A percentile compares a stretch with the other conserved stretches of the same genome.
phyloP scores from a whole-genome alignment of 2,113 vertebrate genomes.

The Ictidomys tridecemlineatus region DNA sequence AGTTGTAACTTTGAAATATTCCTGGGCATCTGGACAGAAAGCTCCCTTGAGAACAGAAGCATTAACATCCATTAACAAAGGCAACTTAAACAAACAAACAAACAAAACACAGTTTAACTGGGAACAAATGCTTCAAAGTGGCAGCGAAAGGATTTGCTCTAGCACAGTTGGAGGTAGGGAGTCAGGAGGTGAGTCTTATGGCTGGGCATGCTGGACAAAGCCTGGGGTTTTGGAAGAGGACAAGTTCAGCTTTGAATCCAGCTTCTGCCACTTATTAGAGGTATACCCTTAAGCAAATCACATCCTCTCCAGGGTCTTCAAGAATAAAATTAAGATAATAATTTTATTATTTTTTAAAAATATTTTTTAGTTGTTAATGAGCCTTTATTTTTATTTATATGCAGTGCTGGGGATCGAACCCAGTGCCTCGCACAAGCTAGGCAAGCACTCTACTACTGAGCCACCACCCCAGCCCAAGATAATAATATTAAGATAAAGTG shows the following conservation, averaged over 20 bases:
- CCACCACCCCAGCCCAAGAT: no score
- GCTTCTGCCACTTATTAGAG: background rate
- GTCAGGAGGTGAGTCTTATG: background rate
- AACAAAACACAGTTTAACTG: background rate
- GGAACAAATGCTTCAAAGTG: background rate
- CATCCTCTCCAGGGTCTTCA: background rate
- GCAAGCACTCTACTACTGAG: no score
- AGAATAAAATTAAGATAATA: background rate
- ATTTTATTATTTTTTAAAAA: no score
- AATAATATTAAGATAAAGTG: background rate
- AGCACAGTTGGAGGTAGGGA: background rate
- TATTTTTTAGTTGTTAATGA: no score
- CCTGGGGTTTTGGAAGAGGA: background rate
- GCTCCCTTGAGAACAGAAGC: background rate
- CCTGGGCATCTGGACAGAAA: background rate
- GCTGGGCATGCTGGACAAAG: rapidly evolving
- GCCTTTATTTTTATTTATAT: no score
- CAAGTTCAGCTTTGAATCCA: background rate
- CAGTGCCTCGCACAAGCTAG: no score
- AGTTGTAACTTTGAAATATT: slow-evolving; percentile 45
- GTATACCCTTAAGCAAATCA: background rate
- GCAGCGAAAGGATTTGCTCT: background rate
- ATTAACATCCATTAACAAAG: background rate
- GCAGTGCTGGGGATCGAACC: no score
- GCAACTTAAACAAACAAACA: background rate